Evolutionary conservation across 1,140 invertebrate species (phyloP).

Genomic region (Pararge aegeria): DNA sequence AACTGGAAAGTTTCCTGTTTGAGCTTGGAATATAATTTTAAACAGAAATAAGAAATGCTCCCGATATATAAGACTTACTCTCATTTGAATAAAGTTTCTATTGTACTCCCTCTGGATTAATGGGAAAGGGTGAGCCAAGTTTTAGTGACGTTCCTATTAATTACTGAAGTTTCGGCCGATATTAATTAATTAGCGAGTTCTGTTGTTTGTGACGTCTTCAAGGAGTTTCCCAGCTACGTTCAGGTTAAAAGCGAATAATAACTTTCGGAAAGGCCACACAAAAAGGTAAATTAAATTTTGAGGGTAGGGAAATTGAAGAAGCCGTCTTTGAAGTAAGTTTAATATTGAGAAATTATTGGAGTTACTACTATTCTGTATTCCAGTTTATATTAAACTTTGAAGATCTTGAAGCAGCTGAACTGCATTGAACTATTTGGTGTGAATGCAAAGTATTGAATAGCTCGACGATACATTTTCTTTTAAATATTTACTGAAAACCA

Average conservation of each 20-base stretch:
- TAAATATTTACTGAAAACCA: too few species aligned
- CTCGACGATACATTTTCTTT: too few species aligned
- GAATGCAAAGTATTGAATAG: too few species aligned
- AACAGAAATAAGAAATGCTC: neutral
- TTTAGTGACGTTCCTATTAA: constrained; percentile 62
- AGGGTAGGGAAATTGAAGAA: neutral
- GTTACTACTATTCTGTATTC: too few species aligned
- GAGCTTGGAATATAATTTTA: neutral
- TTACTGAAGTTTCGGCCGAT: constrained; percentile 62
- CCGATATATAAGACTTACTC: constrained; percentile 52
- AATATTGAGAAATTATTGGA: too few species aligned
- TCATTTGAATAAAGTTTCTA: constrained; percentile 53
- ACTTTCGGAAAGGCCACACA: neutral
- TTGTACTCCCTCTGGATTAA: constrained; percentile 62
- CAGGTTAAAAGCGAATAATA: neutral
- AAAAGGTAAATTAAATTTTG: neutral
- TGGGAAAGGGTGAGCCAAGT: constrained; percentile 66
- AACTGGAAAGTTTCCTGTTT: too few species aligned
- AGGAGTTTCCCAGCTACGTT: constrained; percentile 4
- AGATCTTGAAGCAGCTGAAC: too few species aligned
- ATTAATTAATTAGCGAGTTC: constrained; percentile 66
- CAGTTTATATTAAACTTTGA: too few species aligned
- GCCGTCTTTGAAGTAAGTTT: too few species aligned
- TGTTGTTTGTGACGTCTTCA: constrained; percentile 16
- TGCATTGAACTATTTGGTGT: too few species aligned